These are phyloP conservation scores for Lamellibrachia columna DNA, from an alignment of 2,888 invertebrate genomes.

Conservation along the genomic window DNA sequence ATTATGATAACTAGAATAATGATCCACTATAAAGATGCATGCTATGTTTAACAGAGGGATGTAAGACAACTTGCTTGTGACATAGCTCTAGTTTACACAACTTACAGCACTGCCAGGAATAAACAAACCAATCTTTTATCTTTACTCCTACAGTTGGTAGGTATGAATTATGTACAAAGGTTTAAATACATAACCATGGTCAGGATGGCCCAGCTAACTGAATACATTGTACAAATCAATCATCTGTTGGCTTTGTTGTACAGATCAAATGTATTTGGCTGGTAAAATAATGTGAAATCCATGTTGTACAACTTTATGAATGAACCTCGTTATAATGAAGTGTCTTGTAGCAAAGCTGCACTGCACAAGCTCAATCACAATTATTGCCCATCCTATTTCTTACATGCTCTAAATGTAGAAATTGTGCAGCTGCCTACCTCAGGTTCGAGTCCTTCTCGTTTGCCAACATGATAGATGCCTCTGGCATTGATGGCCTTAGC, in stretches of 20 bases:
- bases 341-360: not conserved
- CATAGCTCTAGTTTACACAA: too few species aligned
- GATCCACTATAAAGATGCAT: too few species aligned
- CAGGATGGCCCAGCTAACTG: too few species aligned
- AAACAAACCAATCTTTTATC: too few species aligned
- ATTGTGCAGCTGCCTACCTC: not conserved
- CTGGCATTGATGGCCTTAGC: constrained; percentile 52
- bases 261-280: not conserved
- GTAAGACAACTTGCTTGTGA: too few species aligned
- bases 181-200: too few species aligned
- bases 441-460: not conserved
- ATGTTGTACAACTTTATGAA: not conserved
- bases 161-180: too few species aligned
- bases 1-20: too few species aligned
- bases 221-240: too few species aligned
- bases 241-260: not conserved
- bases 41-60: too few species aligned
- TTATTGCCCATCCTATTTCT: not conserved
- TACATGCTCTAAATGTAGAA: not conserved
- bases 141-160: too few species aligned
- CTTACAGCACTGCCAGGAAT: too few species aligned
- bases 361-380: not conserved
- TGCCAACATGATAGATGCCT: constrained; percentile 47
- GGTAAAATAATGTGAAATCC: not conserved
- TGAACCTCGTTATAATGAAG: not conserved